These are phyloP conservation scores for Echiichthys vipera DNA, from an alignment of 2,797 vertebrate species.

Conservation along the genomic window DNA sequence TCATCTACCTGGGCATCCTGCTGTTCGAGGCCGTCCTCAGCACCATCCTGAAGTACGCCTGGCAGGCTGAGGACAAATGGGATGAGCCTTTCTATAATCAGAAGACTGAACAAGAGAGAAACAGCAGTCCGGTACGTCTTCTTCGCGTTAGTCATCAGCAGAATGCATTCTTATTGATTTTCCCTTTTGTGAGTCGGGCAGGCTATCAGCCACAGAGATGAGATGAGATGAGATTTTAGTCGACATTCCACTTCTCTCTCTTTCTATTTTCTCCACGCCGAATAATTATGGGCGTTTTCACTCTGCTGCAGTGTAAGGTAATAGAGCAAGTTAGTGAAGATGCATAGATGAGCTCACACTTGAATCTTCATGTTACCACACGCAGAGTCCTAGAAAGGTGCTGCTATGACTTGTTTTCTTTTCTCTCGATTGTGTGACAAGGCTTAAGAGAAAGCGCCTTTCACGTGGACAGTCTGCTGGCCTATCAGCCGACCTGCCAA, in stretches of 20 bases:
- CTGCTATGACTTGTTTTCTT: conserved; percentile 6
- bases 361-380: neutral
- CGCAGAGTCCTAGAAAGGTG: neutral
- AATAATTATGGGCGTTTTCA: conserved; percentile 7
- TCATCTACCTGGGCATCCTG: conserved; percentile 96
- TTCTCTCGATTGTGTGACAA: conserved; percentile 59
- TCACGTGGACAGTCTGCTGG: conserved; percentile 23
- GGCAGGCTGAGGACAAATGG: conserved; percentile 95
- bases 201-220: conserved; percentile 20
- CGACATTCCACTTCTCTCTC: neutral
- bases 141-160: neutral
- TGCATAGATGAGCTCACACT: neutral
- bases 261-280: neutral
- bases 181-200: neutral
- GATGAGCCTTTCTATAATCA: conserved; percentile 96
- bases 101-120: conserved; percentile 94
- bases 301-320: neutral
- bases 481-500: conserved; percentile 49
- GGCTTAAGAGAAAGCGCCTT: conserved; percentile 31
- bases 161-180: conserved; percentile 44
- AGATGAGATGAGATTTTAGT: conserved; percentile 35
- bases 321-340: conserved; percentile 7
- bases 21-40: conserved; percentile 95
- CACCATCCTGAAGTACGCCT: conserved; percentile 96
- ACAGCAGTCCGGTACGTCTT: conserved; percentile 93